Conservation (phyloP, 1,140 invertebrate genomes). For the Lepidotrigona ventralis region DNA sequence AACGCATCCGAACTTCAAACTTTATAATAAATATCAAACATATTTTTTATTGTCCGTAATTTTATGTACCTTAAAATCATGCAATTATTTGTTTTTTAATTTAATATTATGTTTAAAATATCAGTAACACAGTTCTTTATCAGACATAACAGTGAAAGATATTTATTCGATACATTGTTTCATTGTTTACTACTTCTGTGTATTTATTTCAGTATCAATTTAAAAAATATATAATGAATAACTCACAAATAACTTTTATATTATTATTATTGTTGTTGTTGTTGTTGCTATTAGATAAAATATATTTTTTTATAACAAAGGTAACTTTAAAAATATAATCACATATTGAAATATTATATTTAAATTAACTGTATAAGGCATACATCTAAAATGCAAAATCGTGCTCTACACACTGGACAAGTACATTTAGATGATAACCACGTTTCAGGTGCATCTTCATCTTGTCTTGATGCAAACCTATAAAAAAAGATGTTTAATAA, state of each 20-base stretch:
- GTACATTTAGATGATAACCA: conserved; percentile 93
- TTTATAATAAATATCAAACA: neutral
- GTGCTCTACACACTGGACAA: conserved; percentile 92
- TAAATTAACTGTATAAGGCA: conserved; percentile 59
- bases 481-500: conserved; percentile 28
- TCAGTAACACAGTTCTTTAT: neutral
- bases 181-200: neutral
- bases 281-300: neutral
- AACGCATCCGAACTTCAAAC: neutral
- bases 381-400: conserved; percentile 93
- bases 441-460: conserved; percentile 85
- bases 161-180: neutral
- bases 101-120: neutral
- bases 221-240: neutral
- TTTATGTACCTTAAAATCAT: neutral
- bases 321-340: neutral
- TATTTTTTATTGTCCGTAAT: neutral
- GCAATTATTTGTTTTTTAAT: too few relatives aligned
- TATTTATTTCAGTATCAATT: neutral
- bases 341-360: neutral
- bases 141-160: neutral
- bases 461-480: conserved; percentile 91
- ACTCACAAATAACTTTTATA: neutral
- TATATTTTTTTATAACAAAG: neutral
- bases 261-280: neutral